Evolutionary conservation across 2,797 vertebrate species (phyloP).

Genomic region (Manis pentadactyla): DNA sequence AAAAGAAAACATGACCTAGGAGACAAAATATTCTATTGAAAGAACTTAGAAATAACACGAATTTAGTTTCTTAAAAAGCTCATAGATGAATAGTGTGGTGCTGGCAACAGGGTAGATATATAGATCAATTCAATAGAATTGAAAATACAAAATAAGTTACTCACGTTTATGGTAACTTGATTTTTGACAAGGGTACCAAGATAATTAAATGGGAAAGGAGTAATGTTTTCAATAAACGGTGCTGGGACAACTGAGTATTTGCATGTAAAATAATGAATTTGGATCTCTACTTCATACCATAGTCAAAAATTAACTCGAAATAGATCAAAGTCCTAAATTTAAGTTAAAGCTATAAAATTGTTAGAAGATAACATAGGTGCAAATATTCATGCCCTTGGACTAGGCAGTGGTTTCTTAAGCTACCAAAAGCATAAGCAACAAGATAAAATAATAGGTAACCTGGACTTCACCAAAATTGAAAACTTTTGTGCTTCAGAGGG

Average conservation of each 20-base stretch:
- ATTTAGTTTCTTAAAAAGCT: neutral
- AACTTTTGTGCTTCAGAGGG: neutral
- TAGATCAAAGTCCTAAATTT: neutral
- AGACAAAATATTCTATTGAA: conserved; percentile 19
- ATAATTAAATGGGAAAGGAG: neutral
- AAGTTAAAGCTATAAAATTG: neutral
- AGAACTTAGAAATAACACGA: neutral
- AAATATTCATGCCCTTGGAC: neutral
- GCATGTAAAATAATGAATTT: neutral
- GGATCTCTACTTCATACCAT: neutral
- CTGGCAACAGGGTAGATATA: neutral
- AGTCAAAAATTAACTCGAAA: neutral
- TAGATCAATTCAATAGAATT: neutral
- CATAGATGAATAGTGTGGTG: neutral
- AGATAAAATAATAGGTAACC: neutral
- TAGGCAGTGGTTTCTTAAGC: neutral
- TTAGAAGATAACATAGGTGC: neutral
- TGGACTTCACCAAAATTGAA: neutral
- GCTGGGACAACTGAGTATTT: neutral
- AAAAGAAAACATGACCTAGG: neutral
- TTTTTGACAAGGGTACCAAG: neutral
- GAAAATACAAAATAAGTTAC: neutral
- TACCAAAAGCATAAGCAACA: neutral
- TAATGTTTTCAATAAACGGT: neutral
- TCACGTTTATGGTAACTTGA: neutral